Base-by-base conservation (phyloP, 2,797 vertebrate species). In the Molossus molossus region DNA sequence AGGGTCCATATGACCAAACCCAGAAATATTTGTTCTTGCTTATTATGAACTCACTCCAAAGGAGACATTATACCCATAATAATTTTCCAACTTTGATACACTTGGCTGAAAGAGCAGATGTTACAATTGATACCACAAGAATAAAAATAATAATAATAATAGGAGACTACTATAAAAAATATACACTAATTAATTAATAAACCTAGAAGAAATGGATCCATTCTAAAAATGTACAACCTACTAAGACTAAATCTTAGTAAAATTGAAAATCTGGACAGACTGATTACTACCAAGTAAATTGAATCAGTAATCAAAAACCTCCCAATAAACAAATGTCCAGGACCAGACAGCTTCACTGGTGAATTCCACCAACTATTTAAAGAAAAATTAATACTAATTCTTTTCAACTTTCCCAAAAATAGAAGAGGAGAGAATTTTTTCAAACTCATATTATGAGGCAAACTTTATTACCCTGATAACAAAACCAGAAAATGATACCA, bases 41-140 rank as follows among this genome's bases (percentile, higher is more conserved):
- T 95, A 45, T 90, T 95, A 48, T 96, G 64, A 75, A 65, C 92
- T 95, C 81, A 92, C 27, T 90, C 50, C 45, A 79, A 93, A 85
- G 84, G 25, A 80, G 55, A 93, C 75, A 81, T 25, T 25, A 90
- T n/a, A 88, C 20, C 60, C 33, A 86, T 29, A 83, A 67, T 23
- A 50, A 84, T 69, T 94, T 96, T 62, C 37, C 12, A 90, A 72
- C 33, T 85, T 95, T 92, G 40, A 88, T 91, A 87, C 13, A 81
- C 20, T 91, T 80, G 67, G 23, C 33, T 89, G 72, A 72, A 72
- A 72, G 70, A 72, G 67, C 25, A 64, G 15, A 72, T 72, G 70
- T 72, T 45, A 45, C 40, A 72, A 45, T 40, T 25, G 23, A 72
- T 48, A 72, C 70, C 12, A 14, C 21, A 72, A 40, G 37, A 45